Evolutionary conservation across 2,888 invertebrate species (phyloP).

Genomic region (Megaustenia siamemsis): DNA sequence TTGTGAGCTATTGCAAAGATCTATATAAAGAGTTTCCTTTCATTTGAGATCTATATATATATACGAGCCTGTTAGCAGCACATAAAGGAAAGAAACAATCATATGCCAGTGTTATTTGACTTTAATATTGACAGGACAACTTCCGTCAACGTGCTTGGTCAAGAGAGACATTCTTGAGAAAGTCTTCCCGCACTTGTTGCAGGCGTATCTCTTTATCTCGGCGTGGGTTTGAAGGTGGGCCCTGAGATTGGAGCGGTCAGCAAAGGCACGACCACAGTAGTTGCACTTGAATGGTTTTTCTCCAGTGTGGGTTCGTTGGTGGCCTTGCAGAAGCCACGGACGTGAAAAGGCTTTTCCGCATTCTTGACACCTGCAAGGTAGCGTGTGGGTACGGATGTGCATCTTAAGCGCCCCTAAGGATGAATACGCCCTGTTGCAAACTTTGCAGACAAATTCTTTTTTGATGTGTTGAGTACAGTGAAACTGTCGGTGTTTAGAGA

Average conservation of each 20-base stretch:
- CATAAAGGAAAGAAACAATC: no score
- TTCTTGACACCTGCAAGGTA: slow-evolving; percentile 97
- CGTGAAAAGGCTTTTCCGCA: slow-evolving; percentile 98
- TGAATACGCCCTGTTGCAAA: slow-evolving; percentile 96
- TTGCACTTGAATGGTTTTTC: slow-evolving; percentile 98
- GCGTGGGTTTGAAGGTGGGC: slow-evolving; percentile 98
- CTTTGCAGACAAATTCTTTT: slow-evolving; percentile 96
- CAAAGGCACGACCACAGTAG: slow-evolving; percentile 96
- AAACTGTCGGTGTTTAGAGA: slow-evolving; percentile 96
- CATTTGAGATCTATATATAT: no score
- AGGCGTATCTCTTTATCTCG: slow-evolving; percentile 97
- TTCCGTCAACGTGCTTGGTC: slow-evolving; percentile 86
- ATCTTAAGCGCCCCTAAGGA: slow-evolving; percentile 97
- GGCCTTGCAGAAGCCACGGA: slow-evolving; percentile 98
- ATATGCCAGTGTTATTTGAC: not conserved
- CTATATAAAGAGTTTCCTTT: no score
- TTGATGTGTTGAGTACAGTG: slow-evolving; percentile 90
- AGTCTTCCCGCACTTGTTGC: slow-evolving; percentile 88
- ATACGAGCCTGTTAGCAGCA: no score
- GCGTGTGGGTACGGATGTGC: slow-evolving; percentile 98
- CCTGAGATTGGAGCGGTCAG: slow-evolving; percentile 95
- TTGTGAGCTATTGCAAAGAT: no score
- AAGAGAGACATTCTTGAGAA: slow-evolving; percentile 79
- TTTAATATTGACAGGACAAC: slow-evolving; percentile 55
- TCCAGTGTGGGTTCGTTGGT: slow-evolving; percentile 97